Base-by-base conservation (phyloP, 2,888 invertebrate species). In the Baccha elongata region DNA sequence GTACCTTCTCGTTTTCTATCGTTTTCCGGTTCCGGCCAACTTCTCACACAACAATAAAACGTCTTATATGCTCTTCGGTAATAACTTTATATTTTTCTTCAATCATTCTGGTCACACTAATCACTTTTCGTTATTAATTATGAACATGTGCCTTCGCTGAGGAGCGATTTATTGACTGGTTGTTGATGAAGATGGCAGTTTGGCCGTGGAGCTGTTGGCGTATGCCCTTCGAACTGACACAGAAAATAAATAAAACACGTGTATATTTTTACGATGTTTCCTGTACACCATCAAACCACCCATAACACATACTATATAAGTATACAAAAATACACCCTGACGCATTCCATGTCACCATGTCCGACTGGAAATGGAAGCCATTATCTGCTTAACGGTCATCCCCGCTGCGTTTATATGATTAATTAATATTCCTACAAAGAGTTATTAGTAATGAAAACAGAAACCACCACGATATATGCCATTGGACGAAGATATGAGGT, bases 341-440 rank as follows among this genome's bases (percentile, higher is more conserved):
- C 29, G n/a, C n/a, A 32, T 32, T 6, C 29, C 8, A 32, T 32
- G 29, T 32, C 29, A 8, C 29, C 29, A 32, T n/a, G 15, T 19
- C 11, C 53, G 23, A 48, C 64, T 46, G 65, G 58, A 67, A 67
- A 60, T 78, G 68, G 68, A 58, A 68, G 62, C 72, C 68, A 73
- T 78, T 83, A 83, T 73, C 78, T 83, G 72, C 72, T 83, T 78
- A 78, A 83, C 83, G 78, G 72, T 83, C 67, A 68, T 73, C 68
- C 78, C 78, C 58, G 68, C 58, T 83, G 62, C 83, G 68, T 68
- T 78, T 68, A 83, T 72, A 78, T 83, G 72, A 83, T 78, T 78
- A 83, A 78, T 83, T 76, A 78, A 83, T 78, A 78, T 83, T 68
- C 55, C 53, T 69, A 67, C 83, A 72, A 76, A 50, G 83, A 83